Percentiles rank a stretch among this genome's conserved stretches.
Conservation (phyloP, 2,888 invertebrate species). For the Anagyrus pseudococci region DNA sequence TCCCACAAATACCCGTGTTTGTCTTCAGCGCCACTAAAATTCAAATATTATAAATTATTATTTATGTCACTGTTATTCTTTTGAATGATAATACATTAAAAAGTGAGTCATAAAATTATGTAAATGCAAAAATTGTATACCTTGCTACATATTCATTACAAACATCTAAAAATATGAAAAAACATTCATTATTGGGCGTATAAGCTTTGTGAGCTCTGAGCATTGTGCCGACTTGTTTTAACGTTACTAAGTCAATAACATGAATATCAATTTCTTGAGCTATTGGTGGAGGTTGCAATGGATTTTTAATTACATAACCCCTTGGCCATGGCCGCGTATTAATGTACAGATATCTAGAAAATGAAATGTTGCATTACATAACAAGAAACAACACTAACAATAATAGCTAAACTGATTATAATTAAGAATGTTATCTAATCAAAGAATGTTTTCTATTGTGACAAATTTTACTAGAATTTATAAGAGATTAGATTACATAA, state of each 20-base stretch:
- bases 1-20: conserved; percentile 86
- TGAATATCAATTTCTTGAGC: conserved; percentile 88
- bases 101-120: conserved; percentile 12
- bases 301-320: conserved; percentile 76
- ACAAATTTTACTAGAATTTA: not conserved
- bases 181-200: conserved; percentile 84
- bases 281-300: conserved; percentile 81
- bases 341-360: conserved; percentile 76
- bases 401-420: conserved; percentile 2
- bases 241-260: conserved; percentile 80
- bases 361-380: not conserved
- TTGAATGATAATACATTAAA: conserved; percentile 16
- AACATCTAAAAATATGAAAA: conserved; percentile 85
- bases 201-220: conserved; percentile 81
- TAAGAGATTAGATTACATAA: too few relatives aligned
- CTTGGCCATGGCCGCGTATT: conserved; percentile 85
- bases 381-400: not conserved
- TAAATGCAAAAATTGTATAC: conserved; percentile 58
- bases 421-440: conserved; percentile 6
- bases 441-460: not conserved
- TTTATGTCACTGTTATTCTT: conserved; percentile 12
- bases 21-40: conserved; percentile 81
- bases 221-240: conserved; percentile 80
- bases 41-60: conserved; percentile 17
- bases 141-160: conserved; percentile 83